Conservation (phyloP, 2,888 invertebrate species). For the Yponomeuta sedellus region DNA sequence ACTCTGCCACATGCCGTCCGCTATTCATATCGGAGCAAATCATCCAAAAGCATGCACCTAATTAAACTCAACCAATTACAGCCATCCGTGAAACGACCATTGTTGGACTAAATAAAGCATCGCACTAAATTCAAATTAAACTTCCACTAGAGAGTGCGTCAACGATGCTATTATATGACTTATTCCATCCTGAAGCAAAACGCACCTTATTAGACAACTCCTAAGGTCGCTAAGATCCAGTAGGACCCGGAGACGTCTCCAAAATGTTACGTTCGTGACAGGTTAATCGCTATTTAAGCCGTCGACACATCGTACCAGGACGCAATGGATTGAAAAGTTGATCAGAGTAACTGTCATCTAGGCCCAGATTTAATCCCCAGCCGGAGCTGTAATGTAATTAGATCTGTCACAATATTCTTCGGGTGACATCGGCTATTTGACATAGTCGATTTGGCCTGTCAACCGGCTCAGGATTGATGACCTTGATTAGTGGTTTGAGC, state of each 20-base stretch:
- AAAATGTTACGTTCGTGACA: constrained; percentile 37
- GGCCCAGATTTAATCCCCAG: constrained; percentile 55
- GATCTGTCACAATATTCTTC: constrained; percentile 65
- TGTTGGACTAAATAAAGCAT: constrained; percentile 10
- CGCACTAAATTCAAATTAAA: constrained; percentile 12
- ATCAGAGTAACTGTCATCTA: constrained; percentile 67
- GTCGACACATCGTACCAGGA: constrained; percentile 53
- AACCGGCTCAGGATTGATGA: constrained; percentile 6
- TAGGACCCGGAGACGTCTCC: background rate
- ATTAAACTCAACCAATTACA: background rate
- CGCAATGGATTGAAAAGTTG: constrained; percentile 69
- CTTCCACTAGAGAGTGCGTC: constrained; percentile 9
- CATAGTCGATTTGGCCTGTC: constrained; percentile 19
- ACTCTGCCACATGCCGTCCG: background rate
- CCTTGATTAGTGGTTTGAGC: constrained; percentile 13
- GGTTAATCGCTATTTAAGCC: constrained; percentile 65
- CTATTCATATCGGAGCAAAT: background rate
- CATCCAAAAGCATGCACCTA: background rate
- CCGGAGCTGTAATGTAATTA: constrained; percentile 47
- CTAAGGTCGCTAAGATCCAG: background rate
- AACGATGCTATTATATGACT: constrained; percentile 12
- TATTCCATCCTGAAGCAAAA: background rate
- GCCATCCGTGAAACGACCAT: background rate
- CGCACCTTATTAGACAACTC: background rate
- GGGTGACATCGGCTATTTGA: constrained; percentile 52